Evolutionary conservation across 2,888 invertebrate species (phyloP).

Genomic region (Drosophila merina): DNA sequence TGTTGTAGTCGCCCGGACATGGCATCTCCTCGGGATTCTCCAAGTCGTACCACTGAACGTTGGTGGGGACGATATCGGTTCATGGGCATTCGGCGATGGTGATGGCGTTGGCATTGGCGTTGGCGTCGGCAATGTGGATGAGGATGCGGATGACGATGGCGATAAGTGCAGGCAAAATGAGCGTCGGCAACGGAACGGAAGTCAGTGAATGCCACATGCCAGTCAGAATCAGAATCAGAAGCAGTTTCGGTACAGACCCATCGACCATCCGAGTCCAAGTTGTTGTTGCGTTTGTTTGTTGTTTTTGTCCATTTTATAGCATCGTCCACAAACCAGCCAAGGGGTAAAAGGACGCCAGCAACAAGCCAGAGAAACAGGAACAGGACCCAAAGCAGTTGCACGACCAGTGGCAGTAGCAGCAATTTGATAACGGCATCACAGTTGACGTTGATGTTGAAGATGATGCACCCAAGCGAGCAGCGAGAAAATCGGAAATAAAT

Average conservation of each 20-base stretch:
- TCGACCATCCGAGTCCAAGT: constrained; percentile 59
- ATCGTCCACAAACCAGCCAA: constrained; percentile 39
- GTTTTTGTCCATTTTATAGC: constrained; percentile 60
- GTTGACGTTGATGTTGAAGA: constrained; percentile 64
- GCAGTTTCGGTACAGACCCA: constrained; percentile 58
- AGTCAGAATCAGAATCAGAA: constrained; percentile 60
- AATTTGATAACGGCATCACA: constrained; percentile 64
- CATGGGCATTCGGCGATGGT: constrained; percentile 25
- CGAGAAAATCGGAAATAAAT: constrained; percentile 33
- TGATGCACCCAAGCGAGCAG: constrained; percentile 43
- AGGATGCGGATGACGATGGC: constrained; percentile 49
- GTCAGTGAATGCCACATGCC: constrained; percentile 73
- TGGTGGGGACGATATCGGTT: constrained; percentile 9
- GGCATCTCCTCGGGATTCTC: constrained; percentile 91
- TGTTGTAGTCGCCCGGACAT: constrained; percentile 90
- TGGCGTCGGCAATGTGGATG: constrained; percentile 13
- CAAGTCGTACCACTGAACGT: constrained; percentile 91
- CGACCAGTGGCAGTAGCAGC: constrained; percentile 40
- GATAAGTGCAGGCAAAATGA: constrained; percentile 78
- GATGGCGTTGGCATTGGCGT: constrained; percentile 5
- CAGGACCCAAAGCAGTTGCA: constrained; percentile 5
- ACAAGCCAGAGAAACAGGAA: constrained; percentile 1
- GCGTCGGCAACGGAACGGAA: constrained; percentile 69
- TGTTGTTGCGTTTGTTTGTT: constrained; percentile 47
- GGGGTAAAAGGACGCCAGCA: constrained; percentile 3